Conservation (phyloP, 2,113 vertebrate genomes). For the Eptesicus fuscus region DNA sequence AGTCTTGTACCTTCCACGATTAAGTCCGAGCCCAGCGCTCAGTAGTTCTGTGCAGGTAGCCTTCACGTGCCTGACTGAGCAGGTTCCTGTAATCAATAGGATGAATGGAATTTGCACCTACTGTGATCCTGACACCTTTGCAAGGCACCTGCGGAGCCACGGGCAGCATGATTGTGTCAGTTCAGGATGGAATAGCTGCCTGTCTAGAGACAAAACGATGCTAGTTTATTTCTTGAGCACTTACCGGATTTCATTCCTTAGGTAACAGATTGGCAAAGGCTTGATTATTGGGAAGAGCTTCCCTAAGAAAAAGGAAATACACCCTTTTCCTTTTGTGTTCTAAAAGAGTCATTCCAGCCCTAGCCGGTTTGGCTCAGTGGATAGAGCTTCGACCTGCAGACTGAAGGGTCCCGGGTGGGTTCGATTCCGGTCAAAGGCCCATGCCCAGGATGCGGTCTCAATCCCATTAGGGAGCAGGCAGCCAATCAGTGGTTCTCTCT, state of each 20-base stretch:
- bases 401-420: too few relatives aligned
- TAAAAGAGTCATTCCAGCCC: neutral
- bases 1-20: neutral
- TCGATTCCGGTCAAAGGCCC: too few relatives aligned
- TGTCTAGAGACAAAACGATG: conserved; percentile 17
- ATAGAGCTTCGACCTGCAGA: too few relatives aligned
- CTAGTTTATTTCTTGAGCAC: conserved; percentile 3
- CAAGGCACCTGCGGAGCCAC: conserved; percentile 41
- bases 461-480: too few relatives aligned
- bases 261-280: conserved; percentile 14
- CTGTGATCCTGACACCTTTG: conserved; percentile 37
- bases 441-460: too few relatives aligned
- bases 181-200: conserved; percentile 49
- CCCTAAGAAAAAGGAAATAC: neutral
- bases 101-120: neutral
- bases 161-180: conserved; percentile 43
- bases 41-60: fast-evolving
- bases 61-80: neutral
- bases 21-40: fast-evolving
- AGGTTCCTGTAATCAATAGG: neutral
- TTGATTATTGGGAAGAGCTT: neutral
- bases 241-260: conserved; percentile 33
- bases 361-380: too few relatives aligned
- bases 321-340: neutral
- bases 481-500: too few relatives aligned